Percentiles rank a stretch among this genome's conserved stretches.
Evolutionary conservation across 2,113 vertebrate species (phyloP).

Genomic region (Hippocampus abdominalis): DNA sequence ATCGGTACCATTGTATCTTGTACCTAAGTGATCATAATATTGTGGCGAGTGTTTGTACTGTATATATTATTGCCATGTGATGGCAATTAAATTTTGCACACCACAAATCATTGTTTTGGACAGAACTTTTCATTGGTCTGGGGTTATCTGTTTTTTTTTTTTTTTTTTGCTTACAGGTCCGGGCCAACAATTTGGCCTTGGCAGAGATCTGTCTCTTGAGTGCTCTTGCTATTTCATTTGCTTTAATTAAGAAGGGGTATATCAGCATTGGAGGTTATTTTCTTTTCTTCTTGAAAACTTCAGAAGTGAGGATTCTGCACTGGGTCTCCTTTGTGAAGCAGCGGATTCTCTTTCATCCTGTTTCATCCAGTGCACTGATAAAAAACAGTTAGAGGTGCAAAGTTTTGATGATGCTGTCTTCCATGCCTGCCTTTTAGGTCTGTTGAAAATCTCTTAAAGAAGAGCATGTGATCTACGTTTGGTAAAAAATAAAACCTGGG

Average conservation of each 20-base stretch:
- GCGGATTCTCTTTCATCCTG: constrained; percentile 21
- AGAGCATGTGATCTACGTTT: neutral
- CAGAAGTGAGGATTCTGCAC: constrained; percentile 10
- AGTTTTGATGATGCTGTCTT: constrained; percentile 27
- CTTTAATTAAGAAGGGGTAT: constrained; percentile 10
- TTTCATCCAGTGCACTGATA: constrained; percentile 17
- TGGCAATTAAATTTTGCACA: too few relatives aligned
- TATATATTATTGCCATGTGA: too few relatives aligned
- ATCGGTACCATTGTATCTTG: too few relatives aligned
- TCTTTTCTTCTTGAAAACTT: constrained; percentile 21
- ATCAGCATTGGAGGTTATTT: neutral
- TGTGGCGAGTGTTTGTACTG: too few relatives aligned
- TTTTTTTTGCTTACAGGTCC: neutral
- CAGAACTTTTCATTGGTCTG: too few relatives aligned
- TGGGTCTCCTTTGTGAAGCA: constrained; percentile 23
- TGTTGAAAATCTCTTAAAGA: constrained; percentile 7
- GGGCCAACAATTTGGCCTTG: neutral
- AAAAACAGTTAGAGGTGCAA: neutral
- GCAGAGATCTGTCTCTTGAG: neutral
- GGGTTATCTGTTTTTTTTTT: neutral
- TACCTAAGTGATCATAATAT: too few relatives aligned
- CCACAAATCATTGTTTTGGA: too few relatives aligned
- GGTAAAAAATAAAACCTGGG: too few relatives aligned
- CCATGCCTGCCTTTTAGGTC: constrained; percentile 32
- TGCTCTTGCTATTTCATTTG: neutral